phyloP scores from a whole-genome alignment of 92 coral and sea anemone genomes.

The Porites rus region DNA sequence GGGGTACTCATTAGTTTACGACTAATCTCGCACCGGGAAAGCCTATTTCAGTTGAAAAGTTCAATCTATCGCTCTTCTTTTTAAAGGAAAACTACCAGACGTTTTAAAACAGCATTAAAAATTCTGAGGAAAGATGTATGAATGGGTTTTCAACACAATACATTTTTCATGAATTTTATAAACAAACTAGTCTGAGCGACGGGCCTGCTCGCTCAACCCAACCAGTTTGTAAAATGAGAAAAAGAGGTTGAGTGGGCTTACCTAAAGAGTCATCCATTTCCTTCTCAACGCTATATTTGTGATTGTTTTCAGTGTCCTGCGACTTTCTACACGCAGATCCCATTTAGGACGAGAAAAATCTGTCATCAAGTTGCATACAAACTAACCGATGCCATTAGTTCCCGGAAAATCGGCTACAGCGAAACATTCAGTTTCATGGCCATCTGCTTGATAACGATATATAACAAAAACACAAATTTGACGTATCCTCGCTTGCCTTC shows the following conservation, averaged over 20 bases:
- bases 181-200: conserved; percentile 19
- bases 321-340: conserved; percentile 35
- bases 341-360: background rate
- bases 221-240: conserved; percentile 24
- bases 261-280: conserved; percentile 10
- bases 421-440: background rate
- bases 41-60: background rate
- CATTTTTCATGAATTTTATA: conserved; percentile 35
- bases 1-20: background rate
- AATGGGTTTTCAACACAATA: conserved; percentile 34
- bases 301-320: background rate
- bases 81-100: background rate
- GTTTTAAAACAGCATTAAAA: conserved; percentile 14
- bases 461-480: background rate
- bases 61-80: background rate
- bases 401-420: conserved; percentile 6
- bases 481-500: background rate
- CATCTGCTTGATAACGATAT: conserved; percentile 1
- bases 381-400: background rate
- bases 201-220: conserved; percentile 1
- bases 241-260: conserved; percentile 9
- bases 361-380: conserved; percentile 4
- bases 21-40: background rate
- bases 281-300: background rate
- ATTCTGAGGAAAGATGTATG: conserved; percentile 17